phyloP scores from a whole-genome alignment of 2,888 invertebrate species.

The Drosophila meridiana region DNA sequence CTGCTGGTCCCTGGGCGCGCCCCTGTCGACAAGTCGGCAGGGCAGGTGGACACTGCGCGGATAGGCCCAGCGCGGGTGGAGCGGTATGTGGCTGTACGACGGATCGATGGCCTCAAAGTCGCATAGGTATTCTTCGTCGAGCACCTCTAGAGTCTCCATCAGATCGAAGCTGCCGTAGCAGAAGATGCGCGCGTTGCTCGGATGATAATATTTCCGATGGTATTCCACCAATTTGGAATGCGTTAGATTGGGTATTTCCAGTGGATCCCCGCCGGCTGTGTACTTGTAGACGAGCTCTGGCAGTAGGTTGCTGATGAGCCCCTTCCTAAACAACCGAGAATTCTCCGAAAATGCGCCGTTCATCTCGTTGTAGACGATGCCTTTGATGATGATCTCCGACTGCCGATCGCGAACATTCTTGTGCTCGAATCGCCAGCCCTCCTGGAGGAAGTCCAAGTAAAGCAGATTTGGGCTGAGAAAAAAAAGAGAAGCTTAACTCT shows the following conservation, averaged over 20 bases:
- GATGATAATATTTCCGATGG: constrained; percentile 95
- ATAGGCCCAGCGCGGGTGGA: constrained; percentile 91
- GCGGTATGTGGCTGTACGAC: constrained; percentile 89
- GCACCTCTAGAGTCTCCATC: constrained; percentile 90
- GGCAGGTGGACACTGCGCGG: constrained; percentile 87
- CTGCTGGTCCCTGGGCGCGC: constrained; percentile 92
- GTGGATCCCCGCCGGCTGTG: constrained; percentile 95
- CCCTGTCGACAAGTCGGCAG: constrained; percentile 92
- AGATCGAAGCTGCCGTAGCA: constrained; percentile 96
- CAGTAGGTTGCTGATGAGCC: constrained; percentile 88
- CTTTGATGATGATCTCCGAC: constrained; percentile 93
- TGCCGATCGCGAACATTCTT: constrained; percentile 89
- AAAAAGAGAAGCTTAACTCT: not conserved
- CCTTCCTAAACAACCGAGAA: constrained; percentile 91
- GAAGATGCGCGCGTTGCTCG: constrained; percentile 94
- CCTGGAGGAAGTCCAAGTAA: constrained; percentile 94
- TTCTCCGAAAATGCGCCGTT: constrained; percentile 97
- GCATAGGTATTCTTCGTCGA: constrained; percentile 90
- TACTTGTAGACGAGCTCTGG: constrained; percentile 95
- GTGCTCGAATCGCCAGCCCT: constrained; percentile 97
- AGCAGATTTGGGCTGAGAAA: constrained; percentile 88
- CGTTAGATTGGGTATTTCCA: constrained; percentile 92
- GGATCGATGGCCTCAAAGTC: constrained; percentile 87
- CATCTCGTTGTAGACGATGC: constrained; percentile 99
- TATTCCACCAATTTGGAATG: constrained; percentile 92